Base-by-base conservation (phyloP, 2,797 vertebrate genomes). In the Graptemys geographica region DNA sequence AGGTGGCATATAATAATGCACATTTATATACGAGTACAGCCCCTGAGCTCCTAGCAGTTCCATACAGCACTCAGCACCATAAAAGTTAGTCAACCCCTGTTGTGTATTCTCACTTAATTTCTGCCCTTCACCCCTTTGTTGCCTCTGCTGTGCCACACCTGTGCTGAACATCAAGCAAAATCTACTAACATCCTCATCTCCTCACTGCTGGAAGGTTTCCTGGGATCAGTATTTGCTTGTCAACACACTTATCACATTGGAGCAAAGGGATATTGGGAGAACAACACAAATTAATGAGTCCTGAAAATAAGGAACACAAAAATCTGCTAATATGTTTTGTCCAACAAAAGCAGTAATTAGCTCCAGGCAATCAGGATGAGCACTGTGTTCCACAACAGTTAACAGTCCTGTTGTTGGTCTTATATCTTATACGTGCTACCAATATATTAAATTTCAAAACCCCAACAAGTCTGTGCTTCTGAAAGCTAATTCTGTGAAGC, bases 271-370 rank as follows among this genome's bases (percentile, higher is more conserved):
- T 91, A 92, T 78, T 79, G 80, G 80, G 90, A 90, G 80, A 93
- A 91, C 49, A 92, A 53, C 16, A 53, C 5, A 86, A 88, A 93
- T 96, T 95, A 97, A 95, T 83, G 95, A 93, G 83, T 69, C 84
- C 86, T 94, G 94, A 92, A 94, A 94, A 94, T 10, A 89, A n/a
- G 25, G 44, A 94, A 96, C 88, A 84, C 51, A n/a, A 37, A 41
- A 80, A 90, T 90, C 90, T 94, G 47, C 80, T 93, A 55, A 69
- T 82, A 92, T 80, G 16, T 82, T 92, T 90, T 89, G 87, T 92
- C 83, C 94, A n/a, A 41, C 78, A 94, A 89, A 62, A 91, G 57
- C 9, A 74, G 8, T 51, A 69, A 51, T 84, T 88, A 96, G 72
- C 81, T 88, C 92, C 84, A 76, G 94, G 89, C 79, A 88, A 25